These are phyloP conservation scores for Boulengeromyrus knoepffleri DNA, from an alignment of 2,113 vertebrate genomes.

Conservation along the genomic window DNA sequence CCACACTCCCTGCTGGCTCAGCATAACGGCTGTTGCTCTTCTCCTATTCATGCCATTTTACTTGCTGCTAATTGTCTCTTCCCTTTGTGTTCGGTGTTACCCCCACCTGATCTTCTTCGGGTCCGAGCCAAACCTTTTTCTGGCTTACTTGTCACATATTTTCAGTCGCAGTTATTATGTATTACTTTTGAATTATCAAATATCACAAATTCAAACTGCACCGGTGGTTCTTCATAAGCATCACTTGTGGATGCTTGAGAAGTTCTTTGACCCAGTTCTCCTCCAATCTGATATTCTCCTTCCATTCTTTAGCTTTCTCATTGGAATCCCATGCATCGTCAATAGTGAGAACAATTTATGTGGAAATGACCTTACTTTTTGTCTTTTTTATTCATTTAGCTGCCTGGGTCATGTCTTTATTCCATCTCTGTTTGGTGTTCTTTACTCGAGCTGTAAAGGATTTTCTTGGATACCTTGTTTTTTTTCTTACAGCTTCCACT, in stretches of 20 bases:
- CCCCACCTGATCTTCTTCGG: constrained; percentile 9
- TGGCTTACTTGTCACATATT: neutral
- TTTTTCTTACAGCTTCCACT: neutral
- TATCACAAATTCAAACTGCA: neutral
- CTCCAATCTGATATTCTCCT: neutral
- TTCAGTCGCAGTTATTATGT: neutral
- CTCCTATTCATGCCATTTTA: neutral
- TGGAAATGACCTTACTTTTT: neutral
- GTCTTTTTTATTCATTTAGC: neutral
- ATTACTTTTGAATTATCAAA: neutral
- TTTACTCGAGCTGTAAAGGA: neutral
- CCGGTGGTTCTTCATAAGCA: neutral
- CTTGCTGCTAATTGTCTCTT: constrained; percentile 5
- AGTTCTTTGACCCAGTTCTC: neutral
- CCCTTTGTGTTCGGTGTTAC: neutral
- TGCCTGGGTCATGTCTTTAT: neutral
- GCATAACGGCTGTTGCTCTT: constrained; percentile 4
- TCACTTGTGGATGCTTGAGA: neutral
- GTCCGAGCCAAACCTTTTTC: neutral
- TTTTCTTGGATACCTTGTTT: neutral
- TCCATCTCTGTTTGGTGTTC: neutral
- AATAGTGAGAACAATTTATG: neutral
- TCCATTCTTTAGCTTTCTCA: neutral
- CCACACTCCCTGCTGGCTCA: neutral
- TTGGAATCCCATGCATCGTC: neutral